Base-by-base conservation (phyloP, 2,888 invertebrate genomes). In the Syritta pipiens region DNA sequence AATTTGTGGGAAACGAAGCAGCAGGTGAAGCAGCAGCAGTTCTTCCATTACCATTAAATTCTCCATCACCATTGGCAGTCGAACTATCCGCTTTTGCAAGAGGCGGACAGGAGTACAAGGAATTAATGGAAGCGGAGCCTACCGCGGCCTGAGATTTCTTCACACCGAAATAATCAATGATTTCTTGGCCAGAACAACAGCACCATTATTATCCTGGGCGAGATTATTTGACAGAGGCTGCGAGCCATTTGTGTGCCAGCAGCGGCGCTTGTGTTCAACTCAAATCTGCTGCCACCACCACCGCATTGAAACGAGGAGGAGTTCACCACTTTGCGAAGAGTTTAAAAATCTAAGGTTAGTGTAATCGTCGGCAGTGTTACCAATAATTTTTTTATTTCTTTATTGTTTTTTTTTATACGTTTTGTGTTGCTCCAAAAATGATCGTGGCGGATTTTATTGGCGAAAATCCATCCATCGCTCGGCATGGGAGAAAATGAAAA, bases 301-400 rank as follows among this genome's bases (percentile, higher is more conserved):
- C 46, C 53, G 46, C 32, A 77, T 48, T 44, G 48, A 60, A 48
- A 48, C 40, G 46, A 71, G 40, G 46, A 72, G 46, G 19, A 46
- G 12, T 30, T 53, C 44, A 46, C n/a, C 53, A 44, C 65, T 35
- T 65, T 44, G 44, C 42, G 65, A 60, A 53, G 40, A 65, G 30
- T 53, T 59, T 46, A 42, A 12, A 71, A 77, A 77, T 42, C 72
- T 77, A 77, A 77, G 77, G 77, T 77, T 77, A 77, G 77, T 77
- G 67, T 67, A n/a, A n/a, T n/a, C n/a, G n/a, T 63, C 32, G 17
- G 63, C 49, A 32, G 35, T 60, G 59, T 49, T 48, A 51, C 30
- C 12, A 10, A 55, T 35, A 44, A 35, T 37, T 12, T 20, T 24
- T 44, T 55, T 46, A 22, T 32, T 46, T 46, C 40, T 10, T 22